Evolutionary conservation across 64 coral and sea anemone genomes (phyloP), one percentile per base, ranked within the genome.

Genomic region (Hydrozoanthus tunicans): DNA sequence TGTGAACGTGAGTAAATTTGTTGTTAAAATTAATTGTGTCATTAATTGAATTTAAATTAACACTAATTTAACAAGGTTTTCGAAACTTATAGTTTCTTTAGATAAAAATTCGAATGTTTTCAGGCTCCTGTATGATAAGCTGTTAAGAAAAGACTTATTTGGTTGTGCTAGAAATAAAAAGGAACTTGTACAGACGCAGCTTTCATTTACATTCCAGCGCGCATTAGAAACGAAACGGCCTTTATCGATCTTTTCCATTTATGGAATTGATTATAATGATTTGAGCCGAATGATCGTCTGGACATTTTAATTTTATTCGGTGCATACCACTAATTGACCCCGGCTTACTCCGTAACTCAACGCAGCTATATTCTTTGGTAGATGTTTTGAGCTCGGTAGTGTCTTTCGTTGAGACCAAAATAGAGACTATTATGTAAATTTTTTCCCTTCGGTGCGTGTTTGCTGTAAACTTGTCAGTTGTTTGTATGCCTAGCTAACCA

Each of bases 1-100:
- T 73, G 84, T 88, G 84, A 88, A 88, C 20, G 84, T 88, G 27
- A 88, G 84, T 75, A 26, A 68, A 51, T 88, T 88, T 11, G 55
- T 7, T 74, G 56, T 59, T 10, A 88, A 9, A 56, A 74, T 88
- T 59, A 86, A 86, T 73, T n/a, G 3, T 69, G 3, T 58, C 56
- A 53, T 59, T 88, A 75, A 88, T 75, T 32, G 6, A 10, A 76
- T 76, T 11, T 76, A 2, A 76, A 12, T 4, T 4, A 4, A 52
- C 7, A 7, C 24, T 52, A 32, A 53, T 53, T 76, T 23, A 73
- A 43, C 32, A 43, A 43, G 32, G 32, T 43, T 43, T 43, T 43
- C 56, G n/a, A 8, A 14, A 6, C 56, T 14, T 70, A 71, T 3
- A 10, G 4, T 0, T 51, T 9, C 74, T 75, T 86, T 58, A 32